phyloP scores from a whole-genome alignment of 2,113 vertebrate species.

The Heterocephalus glaber region DNA sequence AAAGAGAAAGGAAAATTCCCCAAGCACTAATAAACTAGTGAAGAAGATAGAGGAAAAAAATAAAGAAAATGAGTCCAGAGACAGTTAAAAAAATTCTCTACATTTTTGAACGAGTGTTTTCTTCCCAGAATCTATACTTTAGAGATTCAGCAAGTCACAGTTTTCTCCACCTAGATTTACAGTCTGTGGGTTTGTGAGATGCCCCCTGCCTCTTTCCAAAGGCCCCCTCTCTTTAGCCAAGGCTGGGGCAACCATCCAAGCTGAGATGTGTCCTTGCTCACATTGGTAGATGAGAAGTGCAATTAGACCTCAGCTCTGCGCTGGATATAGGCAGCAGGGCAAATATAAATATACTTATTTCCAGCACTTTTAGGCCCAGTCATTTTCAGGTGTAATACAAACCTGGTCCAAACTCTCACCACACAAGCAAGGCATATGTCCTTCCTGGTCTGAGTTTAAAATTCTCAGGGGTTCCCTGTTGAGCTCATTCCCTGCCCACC shows the following conservation, averaged over 20 bases:
- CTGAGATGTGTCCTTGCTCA: background rate
- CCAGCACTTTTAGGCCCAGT: background rate
- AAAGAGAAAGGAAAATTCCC: background rate
- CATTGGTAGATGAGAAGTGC: background rate
- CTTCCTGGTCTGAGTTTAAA: background rate
- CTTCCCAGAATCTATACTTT: background rate
- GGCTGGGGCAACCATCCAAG: background rate
- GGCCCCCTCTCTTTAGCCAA: background rate
- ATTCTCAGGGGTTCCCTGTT: background rate
- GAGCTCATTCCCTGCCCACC: background rate
- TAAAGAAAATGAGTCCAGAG: background rate
- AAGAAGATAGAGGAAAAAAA: background rate
- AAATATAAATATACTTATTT: background rate
- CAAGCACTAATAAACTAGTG: background rate
- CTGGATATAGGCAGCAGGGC: background rate
- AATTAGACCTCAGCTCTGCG: background rate
- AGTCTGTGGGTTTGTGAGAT: background rate
- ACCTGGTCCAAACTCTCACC: background rate
- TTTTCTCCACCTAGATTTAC: background rate
- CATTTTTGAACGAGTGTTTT: background rate
- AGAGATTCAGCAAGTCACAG: background rate
- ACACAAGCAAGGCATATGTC: background rate
- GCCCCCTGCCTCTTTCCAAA: background rate
- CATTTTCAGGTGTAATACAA: background rate
- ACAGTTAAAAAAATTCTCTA: background rate